Percentiles rank a stretch among this genome's conserved stretches.
Conservation (phyloP, 2,888 invertebrate species). For the Prosopocoilus inquinatus region DNA sequence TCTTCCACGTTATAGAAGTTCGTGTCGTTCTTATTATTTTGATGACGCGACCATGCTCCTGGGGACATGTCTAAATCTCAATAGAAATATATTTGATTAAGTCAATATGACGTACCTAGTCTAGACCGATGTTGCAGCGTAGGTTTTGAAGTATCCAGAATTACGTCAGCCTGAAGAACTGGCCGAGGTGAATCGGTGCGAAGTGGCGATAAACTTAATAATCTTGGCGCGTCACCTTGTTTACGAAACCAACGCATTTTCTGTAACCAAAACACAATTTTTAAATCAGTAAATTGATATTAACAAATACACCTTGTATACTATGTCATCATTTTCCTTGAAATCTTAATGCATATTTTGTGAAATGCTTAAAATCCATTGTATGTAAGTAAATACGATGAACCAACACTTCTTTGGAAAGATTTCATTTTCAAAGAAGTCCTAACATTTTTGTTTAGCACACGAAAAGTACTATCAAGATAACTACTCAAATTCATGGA, state of each 20-base stretch:
- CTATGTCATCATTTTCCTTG: too few species aligned
- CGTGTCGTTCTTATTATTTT: slow-evolving; percentile 63
- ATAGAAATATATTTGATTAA: not conserved
- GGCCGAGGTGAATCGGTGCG: slow-evolving; percentile 52
- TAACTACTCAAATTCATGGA: too few species aligned
- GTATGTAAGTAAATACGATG: too few species aligned
- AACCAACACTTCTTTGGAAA: too few species aligned
- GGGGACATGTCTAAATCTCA: slow-evolving; percentile 60
- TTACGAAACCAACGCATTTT: slow-evolving; percentile 72
- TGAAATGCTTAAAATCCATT: too few species aligned
- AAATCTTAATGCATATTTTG: too few species aligned
- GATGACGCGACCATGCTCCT: slow-evolving; percentile 61
- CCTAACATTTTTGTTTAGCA: too few species aligned
- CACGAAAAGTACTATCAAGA: too few species aligned
- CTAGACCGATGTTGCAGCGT: slow-evolving; percentile 45
- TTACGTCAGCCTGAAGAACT: slow-evolving; percentile 18
- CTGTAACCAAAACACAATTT: slow-evolving; percentile 17
- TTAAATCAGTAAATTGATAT: too few species aligned
- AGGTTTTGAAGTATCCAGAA: slow-evolving; percentile 18
- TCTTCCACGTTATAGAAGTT: slow-evolving; percentile 67
- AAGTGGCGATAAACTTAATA: slow-evolving; percentile 66
- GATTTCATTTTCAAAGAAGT: too few species aligned
- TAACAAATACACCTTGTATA: too few species aligned
- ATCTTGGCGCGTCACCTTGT: slow-evolving; percentile 65
- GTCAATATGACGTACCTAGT: slow-evolving; percentile 49